Percentiles rank a stretch among this genome's conserved stretches.
Conservation (phyloP, 1,140 invertebrate genomes). For the Monomorium pharaonis region DNA sequence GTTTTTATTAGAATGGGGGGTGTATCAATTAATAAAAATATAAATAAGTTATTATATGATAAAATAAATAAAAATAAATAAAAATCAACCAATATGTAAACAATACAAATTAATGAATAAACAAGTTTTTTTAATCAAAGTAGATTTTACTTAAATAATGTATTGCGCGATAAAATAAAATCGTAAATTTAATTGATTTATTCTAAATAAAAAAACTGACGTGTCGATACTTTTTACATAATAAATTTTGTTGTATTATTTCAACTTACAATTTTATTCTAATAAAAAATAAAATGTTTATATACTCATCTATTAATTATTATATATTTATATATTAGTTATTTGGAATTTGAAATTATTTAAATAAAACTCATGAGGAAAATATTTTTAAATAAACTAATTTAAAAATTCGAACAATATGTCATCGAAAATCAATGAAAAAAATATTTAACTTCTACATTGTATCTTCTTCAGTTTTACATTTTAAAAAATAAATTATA, state of each 20-base stretch:
- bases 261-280: neutral
- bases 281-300: neutral
- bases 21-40: too few species aligned
- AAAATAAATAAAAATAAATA: too few species aligned
- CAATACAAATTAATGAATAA: too few species aligned
- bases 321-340: too few species aligned
- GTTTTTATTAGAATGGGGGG: too few species aligned
- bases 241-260: neutral
- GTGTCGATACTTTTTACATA: neutral
- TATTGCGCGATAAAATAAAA: neutral
- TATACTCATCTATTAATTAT: too few species aligned
- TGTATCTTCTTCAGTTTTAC: neutral
- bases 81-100: neutral
- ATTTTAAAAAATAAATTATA: neutral
- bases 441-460: neutral
- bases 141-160: too few species aligned
- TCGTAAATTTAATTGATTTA: neutral
- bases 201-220: neutral
- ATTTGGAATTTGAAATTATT: neutral
- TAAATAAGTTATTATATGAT: too few species aligned
- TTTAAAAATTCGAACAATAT: neutral
- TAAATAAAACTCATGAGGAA: neutral
- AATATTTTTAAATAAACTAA: neutral
- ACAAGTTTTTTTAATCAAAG: too few species aligned
- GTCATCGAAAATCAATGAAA: too few species aligned